These are phyloP conservation scores for Drosophila greeni DNA, from an alignment of 2,888 invertebrate genomes.

Conservation along the genomic window DNA sequence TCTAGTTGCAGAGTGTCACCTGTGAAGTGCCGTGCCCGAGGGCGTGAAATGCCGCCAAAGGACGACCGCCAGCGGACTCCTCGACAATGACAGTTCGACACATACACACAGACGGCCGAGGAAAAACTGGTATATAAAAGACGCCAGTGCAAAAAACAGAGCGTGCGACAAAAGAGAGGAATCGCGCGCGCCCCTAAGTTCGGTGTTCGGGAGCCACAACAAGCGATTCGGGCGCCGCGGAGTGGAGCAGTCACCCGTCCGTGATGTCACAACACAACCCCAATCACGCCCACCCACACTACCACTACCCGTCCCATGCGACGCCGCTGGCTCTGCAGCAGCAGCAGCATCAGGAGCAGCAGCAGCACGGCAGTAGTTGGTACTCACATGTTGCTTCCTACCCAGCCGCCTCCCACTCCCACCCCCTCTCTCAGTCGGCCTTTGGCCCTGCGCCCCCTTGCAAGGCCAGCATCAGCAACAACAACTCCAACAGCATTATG, in stretches of 20 bases:
- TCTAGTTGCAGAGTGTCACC: conserved; percentile 12
- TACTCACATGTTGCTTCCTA: conserved; percentile 75
- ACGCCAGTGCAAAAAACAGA: conserved; percentile 69
- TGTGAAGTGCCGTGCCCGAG: conserved; percentile 15
- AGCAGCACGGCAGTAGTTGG: conserved; percentile 58
- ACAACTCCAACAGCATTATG: conserved; percentile 46
- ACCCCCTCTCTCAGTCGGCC: conserved; percentile 44
- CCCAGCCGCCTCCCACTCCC: conserved; percentile 36
- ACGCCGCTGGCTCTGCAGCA: conserved; percentile 34
- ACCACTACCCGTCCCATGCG: conserved; percentile 38
- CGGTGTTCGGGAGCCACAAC: conserved; percentile 21
- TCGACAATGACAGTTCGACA: conserved; percentile 66
- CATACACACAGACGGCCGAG: conserved; percentile 59
- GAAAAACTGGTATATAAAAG: conserved; percentile 74
- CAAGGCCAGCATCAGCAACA: conserved; percentile 48
- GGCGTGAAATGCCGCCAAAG: conserved; percentile 25
- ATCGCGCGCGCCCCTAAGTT: conserved; percentile 40
- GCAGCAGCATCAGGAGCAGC: conserved; percentile 38
- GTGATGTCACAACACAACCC: conserved; percentile 68
- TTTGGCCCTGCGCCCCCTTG: conserved; percentile 49
- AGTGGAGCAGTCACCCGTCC: conserved; percentile 44
- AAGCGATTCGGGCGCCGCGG: conserved; percentile 15
- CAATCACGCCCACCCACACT: conserved; percentile 40
- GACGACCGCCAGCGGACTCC: conserved; percentile 23
- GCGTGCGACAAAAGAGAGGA: conserved; percentile 50